These are phyloP conservation scores for Anolis apletophallus DNA, from an alignment of 2,797 vertebrate genomes.

Conservation along the genomic window DNA sequence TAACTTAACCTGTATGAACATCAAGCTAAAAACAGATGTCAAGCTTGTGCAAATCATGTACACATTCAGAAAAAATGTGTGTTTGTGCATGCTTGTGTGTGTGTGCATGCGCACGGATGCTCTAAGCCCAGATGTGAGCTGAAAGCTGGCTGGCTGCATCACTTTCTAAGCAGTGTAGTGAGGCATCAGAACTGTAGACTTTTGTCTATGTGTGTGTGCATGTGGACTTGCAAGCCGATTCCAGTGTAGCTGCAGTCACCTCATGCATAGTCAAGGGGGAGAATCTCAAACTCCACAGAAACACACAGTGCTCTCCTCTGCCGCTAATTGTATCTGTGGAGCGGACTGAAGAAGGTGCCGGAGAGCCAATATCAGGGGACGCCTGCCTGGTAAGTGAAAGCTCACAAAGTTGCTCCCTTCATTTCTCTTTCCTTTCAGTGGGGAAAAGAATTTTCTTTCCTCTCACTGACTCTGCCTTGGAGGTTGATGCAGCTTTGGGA, in stretches of 20 bases:
- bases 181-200: slow-evolving; percentile 37
- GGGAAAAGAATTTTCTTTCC: fast-evolving
- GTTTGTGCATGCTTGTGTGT: not conserved
- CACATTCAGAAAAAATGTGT: slow-evolving; percentile 7
- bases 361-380: slow-evolving; percentile 35
- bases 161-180: slow-evolving; percentile 40
- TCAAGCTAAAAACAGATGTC: slow-evolving; percentile 6
- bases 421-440: slow-evolving; percentile 5
- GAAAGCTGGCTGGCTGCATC: slow-evolving; percentile 40
- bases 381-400: slow-evolving; percentile 65
- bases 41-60: not conserved
- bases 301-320: slow-evolving; percentile 61
- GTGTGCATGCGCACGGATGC: not conserved
- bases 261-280: slow-evolving; percentile 70
- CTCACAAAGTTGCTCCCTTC: slow-evolving; percentile 63
- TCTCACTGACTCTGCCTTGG: slow-evolving; percentile 17
- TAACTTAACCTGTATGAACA: not conserved
- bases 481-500: slow-evolving; percentile 24
- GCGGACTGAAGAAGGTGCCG: slow-evolving; percentile 52
- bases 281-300: slow-evolving; percentile 77
- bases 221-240: slow-evolving; percentile 54
- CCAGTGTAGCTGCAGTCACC: slow-evolving; percentile 72
- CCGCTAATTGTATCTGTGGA: slow-evolving; percentile 43
- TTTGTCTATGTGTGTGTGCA: slow-evolving; percentile 29
- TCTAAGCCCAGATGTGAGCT: slow-evolving; percentile 53